Evolutionary conservation across 2,888 invertebrate genomes (phyloP), one percentile per base, ranked within the genome.

Genomic region (Cerastis leucographa): DNA sequence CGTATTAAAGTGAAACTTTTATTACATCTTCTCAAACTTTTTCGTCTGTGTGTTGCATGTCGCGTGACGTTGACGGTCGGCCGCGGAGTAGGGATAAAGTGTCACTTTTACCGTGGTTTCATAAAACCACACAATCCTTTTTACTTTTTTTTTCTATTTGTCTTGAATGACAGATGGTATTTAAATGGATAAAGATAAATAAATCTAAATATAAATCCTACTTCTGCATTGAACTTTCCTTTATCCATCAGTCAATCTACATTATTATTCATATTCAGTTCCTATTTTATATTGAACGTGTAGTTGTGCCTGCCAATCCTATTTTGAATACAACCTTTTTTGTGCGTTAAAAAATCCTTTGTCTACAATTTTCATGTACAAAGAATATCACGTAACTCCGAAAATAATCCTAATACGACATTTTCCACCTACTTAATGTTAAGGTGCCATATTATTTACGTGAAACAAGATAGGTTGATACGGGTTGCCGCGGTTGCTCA

Each of bases 401-500:
- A 80, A 81, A 54, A 69, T 80, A 80, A 81, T 35, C 35, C 54
- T 49, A 44, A 64, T 44, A 67, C 61, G 61, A 70, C 14, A 56
- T 68, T 68, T 46, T 76, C 49, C 17, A 75, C 62, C 56, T 71
- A 69, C 51, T 80, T 71, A 71, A 73, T 73, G 68, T 68, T 22
- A 56, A 76, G 62, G 64, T 70, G 49, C 72, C 75, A 56, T 76
- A 82, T 84, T 82, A 79, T 85, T 85, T 80, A 83, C 69, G 74
- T 76, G 78, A 69, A 78, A 83, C 65, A 69, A 69, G 73, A 80
- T 78, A 70, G 72, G 84, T 78, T 89, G 87, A 89, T 84, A 83
- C 73, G 85, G 88, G 86, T 89, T 62, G 61, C 80, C 78, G 77
- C 49, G 76, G 74, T 86, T 78, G 74, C 76, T 72, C 71, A 78